These are phyloP conservation scores for Trogon surrucura DNA, from an alignment of 2,113 vertebrate genomes.

Conservation along the genomic window DNA sequence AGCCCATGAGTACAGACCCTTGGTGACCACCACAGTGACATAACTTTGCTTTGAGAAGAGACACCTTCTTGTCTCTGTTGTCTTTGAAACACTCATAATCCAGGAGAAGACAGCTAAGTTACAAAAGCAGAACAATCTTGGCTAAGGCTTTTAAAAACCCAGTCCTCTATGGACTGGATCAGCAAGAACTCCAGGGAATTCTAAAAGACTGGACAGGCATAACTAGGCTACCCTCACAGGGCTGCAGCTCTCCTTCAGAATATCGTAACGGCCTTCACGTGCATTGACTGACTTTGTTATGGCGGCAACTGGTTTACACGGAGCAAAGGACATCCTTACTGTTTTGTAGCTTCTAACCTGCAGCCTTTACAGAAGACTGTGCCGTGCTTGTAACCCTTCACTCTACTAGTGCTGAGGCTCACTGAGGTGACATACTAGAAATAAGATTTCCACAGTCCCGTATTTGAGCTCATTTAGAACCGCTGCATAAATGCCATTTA, in stretches of 20 bases:
- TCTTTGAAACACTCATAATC: background rate
- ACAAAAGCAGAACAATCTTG: background rate
- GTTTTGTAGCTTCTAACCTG: background rate
- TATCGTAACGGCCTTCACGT: rapidly evolving
- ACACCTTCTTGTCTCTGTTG: background rate
- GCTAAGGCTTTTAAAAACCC: background rate
- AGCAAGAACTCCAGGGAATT: background rate
- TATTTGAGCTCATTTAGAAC: conserved; percentile 9
- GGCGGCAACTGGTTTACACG: background rate
- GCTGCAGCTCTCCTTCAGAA: background rate
- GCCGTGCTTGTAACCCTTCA: background rate
- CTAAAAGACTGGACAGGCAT: background rate
- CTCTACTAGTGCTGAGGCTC: background rate
- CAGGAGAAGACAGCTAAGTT: background rate
- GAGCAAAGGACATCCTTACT: background rate
- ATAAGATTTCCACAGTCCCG: background rate
- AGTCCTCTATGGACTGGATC: rapidly evolving
- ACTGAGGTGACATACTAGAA: background rate
- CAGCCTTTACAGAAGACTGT: background rate
- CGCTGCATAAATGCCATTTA: background rate
- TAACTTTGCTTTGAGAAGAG: background rate
- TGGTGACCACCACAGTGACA: background rate
- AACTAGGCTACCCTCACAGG: background rate
- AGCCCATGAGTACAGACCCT: background rate
- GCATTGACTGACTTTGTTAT: background rate